Conservation (phyloP, 2,888 invertebrate genomes). For the Camptogramma bilineatum region DNA sequence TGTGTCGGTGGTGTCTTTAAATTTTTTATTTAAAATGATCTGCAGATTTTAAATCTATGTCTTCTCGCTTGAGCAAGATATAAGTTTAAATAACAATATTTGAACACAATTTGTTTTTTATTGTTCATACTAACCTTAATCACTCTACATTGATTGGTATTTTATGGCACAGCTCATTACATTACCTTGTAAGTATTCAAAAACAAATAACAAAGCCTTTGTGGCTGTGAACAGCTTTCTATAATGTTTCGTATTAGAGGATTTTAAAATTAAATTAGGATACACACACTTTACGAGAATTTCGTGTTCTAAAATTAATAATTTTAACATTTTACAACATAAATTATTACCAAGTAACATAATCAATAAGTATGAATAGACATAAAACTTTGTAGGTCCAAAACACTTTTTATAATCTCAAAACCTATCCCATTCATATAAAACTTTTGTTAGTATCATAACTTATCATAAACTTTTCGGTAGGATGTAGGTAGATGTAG, state of each 20-base stretch:
- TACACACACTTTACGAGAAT: not conserved
- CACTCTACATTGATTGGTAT: not conserved
- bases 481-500: too few relatives aligned
- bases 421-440: too few relatives aligned
- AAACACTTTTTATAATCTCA: too few relatives aligned
- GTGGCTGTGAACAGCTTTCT: not conserved
- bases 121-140: not conserved
- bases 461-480: too few relatives aligned
- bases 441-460: too few relatives aligned
- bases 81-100: not conserved
- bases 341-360: too few relatives aligned
- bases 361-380: too few relatives aligned
- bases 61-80: not conserved
- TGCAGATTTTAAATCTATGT: not conserved
- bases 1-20: too few relatives aligned
- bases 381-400: too few relatives aligned
- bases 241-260: not conserved
- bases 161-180: not conserved
- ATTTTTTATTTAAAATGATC: too few relatives aligned
- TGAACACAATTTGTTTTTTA: not conserved
- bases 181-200: slow-evolving; percentile 1
- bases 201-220: slow-evolving; percentile 6
- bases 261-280: not conserved
- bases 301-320: not conserved
- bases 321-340: too few relatives aligned